Evolutionary conservation across 2,113 vertebrate genomes (phyloP).

Genomic region (Cacatua alba): DNA sequence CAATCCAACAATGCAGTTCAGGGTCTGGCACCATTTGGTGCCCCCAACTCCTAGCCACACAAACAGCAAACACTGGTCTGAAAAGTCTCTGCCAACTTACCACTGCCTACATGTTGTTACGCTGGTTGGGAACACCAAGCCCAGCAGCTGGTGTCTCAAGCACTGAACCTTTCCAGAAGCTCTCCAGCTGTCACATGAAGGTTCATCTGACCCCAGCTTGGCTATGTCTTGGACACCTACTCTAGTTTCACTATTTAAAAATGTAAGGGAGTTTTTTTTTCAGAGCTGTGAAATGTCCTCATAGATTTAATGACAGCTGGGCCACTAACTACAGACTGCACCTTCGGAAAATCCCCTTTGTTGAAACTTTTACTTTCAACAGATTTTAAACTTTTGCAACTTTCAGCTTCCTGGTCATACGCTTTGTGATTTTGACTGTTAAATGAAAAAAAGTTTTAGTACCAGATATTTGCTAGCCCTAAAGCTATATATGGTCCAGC

Average conservation of each 20-base stretch:
- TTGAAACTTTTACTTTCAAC: not conserved
- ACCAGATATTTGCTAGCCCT: not conserved
- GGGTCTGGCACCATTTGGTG: not conserved
- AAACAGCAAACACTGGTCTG: not conserved
- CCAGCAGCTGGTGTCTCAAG: not conserved
- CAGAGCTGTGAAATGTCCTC: not conserved
- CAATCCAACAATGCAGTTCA: not conserved
- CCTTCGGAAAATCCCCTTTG: not conserved
- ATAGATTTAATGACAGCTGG: not conserved
- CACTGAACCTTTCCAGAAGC: not conserved
- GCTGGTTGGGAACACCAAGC: not conserved
- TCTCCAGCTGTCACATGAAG: not conserved
- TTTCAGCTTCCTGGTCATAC: not conserved
- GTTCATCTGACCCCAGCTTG: not conserved
- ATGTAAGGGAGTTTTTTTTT: not conserved
- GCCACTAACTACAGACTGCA: not conserved
- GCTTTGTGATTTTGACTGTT: not conserved
- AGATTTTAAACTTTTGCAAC: not conserved
- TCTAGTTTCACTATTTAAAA: not conserved
- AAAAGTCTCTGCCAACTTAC: not conserved
- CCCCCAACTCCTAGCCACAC: not conserved
- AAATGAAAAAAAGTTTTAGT: not conserved
- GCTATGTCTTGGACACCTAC: not conserved
- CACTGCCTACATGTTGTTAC: fast-evolving
- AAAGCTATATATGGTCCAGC: not conserved